A percentile compares a stretch with the other conserved stretches of the same genome.
Evolutionary conservation across 2,888 invertebrate genomes (phyloP).

Genomic region (Parasteatoda lunata): DNA sequence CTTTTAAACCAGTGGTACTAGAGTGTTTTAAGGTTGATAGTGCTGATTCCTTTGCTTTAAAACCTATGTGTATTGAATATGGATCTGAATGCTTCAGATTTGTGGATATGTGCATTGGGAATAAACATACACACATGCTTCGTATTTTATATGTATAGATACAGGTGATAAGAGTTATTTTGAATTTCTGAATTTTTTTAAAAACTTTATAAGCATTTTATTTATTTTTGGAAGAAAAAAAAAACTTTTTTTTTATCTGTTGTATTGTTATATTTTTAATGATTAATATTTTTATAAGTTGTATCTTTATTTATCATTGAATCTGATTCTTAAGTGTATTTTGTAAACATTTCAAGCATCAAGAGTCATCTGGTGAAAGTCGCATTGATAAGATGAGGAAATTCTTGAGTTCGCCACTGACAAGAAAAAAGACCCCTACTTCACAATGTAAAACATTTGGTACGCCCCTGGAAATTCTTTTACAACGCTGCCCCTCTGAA

Average conservation of each 20-base stretch:
- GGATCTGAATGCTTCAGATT: too few relatives aligned
- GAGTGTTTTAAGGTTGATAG: too few relatives aligned
- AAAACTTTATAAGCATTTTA: not conserved
- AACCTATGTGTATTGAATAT: too few relatives aligned
- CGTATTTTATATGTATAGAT: too few relatives aligned
- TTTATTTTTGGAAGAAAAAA: not conserved
- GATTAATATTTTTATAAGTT: not conserved
- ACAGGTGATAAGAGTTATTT: too few relatives aligned
- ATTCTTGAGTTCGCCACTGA: constrained; percentile 71
- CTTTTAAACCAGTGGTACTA: too few relatives aligned
- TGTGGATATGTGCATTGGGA: too few relatives aligned
- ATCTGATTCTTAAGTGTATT: not conserved
- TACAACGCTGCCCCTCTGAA: constrained; percentile 62
- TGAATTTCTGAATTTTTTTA: too few relatives aligned
- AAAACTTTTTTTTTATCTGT: not conserved
- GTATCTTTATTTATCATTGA: not conserved
- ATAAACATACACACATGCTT: too few relatives aligned
- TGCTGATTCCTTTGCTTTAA: too few relatives aligned
- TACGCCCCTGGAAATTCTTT: constrained; percentile 68
- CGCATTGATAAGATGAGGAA: constrained; percentile 71
- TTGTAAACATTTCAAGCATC: constrained; percentile 6
- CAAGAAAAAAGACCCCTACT: constrained; percentile 61
- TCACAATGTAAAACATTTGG: constrained; percentile 69
- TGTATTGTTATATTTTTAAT: too few relatives aligned
- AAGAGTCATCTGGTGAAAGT: constrained; percentile 68